A percentile compares a stretch with the other conserved stretches of the same genome.
Evolutionary conservation across 2,113 vertebrate species (phyloP).

Genomic region (Tyrannus savana): DNA sequence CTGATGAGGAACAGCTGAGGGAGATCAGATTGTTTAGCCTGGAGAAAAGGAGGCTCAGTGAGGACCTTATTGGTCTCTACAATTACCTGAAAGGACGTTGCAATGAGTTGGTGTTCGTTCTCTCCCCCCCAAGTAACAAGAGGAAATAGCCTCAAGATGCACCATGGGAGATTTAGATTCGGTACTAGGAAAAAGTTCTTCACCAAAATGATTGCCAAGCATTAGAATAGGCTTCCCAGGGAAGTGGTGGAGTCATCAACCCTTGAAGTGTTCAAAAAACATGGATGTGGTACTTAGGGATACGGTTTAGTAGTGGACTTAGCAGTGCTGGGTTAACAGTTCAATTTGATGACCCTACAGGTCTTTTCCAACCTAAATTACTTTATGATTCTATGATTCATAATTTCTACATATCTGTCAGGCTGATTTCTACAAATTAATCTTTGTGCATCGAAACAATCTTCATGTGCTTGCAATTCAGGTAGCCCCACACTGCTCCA

Average conservation of each 20-base stretch:
- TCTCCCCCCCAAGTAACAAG: neutral
- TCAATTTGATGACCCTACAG: neutral
- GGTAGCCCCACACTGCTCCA: neutral
- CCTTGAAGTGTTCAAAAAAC: neutral
- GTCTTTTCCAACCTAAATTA: neutral
- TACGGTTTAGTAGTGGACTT: neutral
- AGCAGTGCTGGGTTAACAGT: neutral
- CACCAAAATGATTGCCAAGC: neutral
- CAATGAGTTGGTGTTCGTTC: accelerated
- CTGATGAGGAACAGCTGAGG: neutral
- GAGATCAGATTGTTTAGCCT: accelerated
- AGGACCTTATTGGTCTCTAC: accelerated
- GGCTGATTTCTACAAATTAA: neutral
- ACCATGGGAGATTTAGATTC: neutral
- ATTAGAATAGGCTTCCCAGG: neutral
- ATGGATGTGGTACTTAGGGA: neutral
- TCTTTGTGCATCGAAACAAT: neutral
- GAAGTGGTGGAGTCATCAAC: neutral
- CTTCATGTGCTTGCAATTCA: neutral
- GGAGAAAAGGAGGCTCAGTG: neutral
- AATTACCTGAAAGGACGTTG: neutral
- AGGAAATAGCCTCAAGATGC: neutral
- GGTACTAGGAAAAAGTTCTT: neutral
- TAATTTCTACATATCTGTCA: neutral
- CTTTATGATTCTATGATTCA: neutral